These are phyloP conservation scores for Onychostoma macrolepis DNA, from an alignment of 2,113 vertebrate genomes.

Conservation along the genomic window DNA sequence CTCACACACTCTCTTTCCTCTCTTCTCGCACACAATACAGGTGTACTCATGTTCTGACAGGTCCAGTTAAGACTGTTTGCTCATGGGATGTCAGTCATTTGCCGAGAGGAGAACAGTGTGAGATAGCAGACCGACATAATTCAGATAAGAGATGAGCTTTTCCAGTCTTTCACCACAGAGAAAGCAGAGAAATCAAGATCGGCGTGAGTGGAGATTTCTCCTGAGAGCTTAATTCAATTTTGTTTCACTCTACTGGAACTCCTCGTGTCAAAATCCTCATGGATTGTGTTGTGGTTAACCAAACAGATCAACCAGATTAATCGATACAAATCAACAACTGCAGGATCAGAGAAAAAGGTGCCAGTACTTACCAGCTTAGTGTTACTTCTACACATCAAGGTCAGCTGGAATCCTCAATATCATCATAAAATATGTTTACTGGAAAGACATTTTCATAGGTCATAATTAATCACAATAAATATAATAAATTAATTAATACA, in stretches of 20 bases:
- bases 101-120: constrained; percentile 52
- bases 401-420: not conserved
- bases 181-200: not conserved
- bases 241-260: not conserved
- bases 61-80: constrained; percentile 67
- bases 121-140: constrained; percentile 61
- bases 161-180: not conserved
- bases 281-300: constrained; percentile 17
- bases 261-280: not conserved
- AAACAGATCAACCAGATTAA: constrained; percentile 12
- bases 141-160: constrained; percentile 47
- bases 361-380: constrained; percentile 7
- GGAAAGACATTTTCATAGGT: not conserved
- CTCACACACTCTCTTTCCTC: constrained; percentile 64
- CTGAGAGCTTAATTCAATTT: not conserved
- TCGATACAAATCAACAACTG: constrained; percentile 20
- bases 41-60: constrained; percentile 71
- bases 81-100: constrained; percentile 72
- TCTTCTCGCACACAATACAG: constrained; percentile 67
- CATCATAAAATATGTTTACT: not conserved
- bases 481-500: not conserved
- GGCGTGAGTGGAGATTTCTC: not conserved
- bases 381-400: not conserved
- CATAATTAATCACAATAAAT: not conserved
- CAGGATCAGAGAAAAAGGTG: not conserved